Conservation (phyloP, 2,797 vertebrate genomes). For the Sparidentex hasta region DNA sequence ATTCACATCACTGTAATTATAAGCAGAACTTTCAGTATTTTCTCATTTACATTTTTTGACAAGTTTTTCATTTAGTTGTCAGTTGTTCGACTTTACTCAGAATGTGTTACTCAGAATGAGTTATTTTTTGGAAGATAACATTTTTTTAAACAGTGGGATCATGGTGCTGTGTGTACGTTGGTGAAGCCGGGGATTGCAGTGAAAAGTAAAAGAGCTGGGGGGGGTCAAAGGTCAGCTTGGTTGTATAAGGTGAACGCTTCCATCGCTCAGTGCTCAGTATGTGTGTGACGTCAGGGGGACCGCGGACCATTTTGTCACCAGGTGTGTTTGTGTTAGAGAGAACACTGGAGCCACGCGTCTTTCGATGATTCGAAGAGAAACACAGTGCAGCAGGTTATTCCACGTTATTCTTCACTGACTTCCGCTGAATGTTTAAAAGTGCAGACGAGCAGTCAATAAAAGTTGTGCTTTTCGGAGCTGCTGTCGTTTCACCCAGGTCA, state of each 20-base stretch:
- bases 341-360: neutral
- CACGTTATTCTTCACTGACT: slow-evolving; percentile 3
- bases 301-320: slow-evolving; percentile 7
- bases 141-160: slow-evolving; percentile 17
- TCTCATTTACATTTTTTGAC: neutral
- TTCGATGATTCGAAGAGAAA: slow-evolving; percentile 8
- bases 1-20: slow-evolving; percentile 1
- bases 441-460: slow-evolving; percentile 27
- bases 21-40: neutral
- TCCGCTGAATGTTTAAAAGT: slow-evolving; percentile 44
- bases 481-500: slow-evolving; percentile 40
- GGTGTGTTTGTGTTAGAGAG: slow-evolving; percentile 21
- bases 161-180: neutral
- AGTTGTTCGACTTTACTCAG: neutral
- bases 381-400: slow-evolving; percentile 12
- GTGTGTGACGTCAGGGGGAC: slow-evolving; percentile 12
- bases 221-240: slow-evolving; percentile 30
- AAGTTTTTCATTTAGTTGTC: neutral
- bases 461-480: slow-evolving; percentile 32
- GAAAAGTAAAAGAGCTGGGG: slow-evolving; percentile 8
- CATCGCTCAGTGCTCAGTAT: neutral
- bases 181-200: slow-evolving; percentile 8
- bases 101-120: neutral
- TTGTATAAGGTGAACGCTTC: slow-evolving; percentile 8
- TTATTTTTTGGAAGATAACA: slow-evolving; percentile 11